Percentiles rank a stretch among this genome's conserved stretches.
phyloP scores from a whole-genome alignment of 2,113 vertebrate genomes.

The Sporophila hypoxantha region DNA sequence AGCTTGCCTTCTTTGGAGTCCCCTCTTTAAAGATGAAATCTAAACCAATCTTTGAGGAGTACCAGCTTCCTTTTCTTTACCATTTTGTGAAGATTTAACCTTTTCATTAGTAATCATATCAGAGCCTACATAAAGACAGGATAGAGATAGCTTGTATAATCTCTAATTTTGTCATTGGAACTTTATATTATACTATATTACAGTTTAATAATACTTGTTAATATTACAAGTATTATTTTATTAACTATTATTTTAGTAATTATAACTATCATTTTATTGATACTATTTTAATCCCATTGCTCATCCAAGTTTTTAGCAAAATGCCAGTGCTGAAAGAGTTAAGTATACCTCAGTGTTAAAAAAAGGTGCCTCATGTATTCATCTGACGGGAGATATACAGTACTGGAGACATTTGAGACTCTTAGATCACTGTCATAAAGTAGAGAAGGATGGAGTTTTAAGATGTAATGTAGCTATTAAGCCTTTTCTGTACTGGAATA shows the following conservation, averaged over 20 bases:
- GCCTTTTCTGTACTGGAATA: background rate
- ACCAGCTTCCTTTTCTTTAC: background rate
- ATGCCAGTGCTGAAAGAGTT: background rate
- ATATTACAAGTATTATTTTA: background rate
- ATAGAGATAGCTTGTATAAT: background rate
- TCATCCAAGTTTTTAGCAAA: background rate
- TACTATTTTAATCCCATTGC: background rate
- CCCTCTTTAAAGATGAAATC: background rate
- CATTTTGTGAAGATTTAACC: background rate
- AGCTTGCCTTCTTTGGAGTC: background rate
- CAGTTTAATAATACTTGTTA: background rate
- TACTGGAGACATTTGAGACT: background rate
- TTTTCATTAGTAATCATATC: background rate
- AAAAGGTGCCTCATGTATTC: background rate
- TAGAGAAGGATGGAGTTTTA: conserved; percentile 10
- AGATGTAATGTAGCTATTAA: background rate
- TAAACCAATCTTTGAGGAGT: background rate
- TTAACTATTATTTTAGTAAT: background rate
- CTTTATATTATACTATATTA: background rate
- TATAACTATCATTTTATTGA: background rate
- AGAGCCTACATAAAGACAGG: background rate
- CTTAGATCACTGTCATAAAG: background rate
- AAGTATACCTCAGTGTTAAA: background rate
- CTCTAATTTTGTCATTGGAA: background rate
- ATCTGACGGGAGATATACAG: background rate